Base-by-base conservation (phyloP, 2,797 vertebrate species). In the Alcedo atthis region DNA sequence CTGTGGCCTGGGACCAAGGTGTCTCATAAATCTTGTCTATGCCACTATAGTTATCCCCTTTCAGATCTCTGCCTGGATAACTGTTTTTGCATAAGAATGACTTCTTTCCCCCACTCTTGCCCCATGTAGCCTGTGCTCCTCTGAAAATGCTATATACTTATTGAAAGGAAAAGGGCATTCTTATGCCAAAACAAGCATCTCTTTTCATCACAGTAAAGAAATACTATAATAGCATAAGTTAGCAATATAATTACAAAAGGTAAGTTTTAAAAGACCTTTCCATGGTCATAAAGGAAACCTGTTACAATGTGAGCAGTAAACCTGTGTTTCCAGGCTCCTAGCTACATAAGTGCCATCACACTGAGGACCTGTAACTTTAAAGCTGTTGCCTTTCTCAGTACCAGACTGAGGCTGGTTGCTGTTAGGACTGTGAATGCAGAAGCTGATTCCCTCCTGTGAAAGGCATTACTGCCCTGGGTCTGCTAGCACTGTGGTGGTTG, bases 51-150 rank as follows among this genome's bases (percentile, higher is more conserved):
- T 93, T 92, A 85, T 81, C 90, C 35, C 2, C 0, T 75, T 92
- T 90, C 90, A 89, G 71, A 82, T 83, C 75, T 77, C 6, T 35
- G 64, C 48, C 78, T 89, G 86, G 51, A 54, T 90, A 90, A 90
- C 82, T 75, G 58, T 81, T 93, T 42, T 68, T 62, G 69, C 88
- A 66, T 68, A 82, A 71, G 68, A 94, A 75, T 82, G 42, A 19
- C 42, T 77, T 43, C 6, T 85, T 90, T 85, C 33, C 53, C 42
- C 8, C 19, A 8, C 26, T 87, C 32, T 64, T 70, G 46, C 61
- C n/a, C 26, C 25, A 5, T 63, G 54, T 66, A 81, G 32, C 11
- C 77, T 62, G 19, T 45, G 75, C 32, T 48, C 10, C 12, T 85
- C 67, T 93, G 79, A 59, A 89, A 89, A 43, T 22, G 57, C 28